These are phyloP conservation scores for Miniopterus natalensis DNA, from an alignment of 2,113 vertebrate species.

Conservation along the genomic window DNA sequence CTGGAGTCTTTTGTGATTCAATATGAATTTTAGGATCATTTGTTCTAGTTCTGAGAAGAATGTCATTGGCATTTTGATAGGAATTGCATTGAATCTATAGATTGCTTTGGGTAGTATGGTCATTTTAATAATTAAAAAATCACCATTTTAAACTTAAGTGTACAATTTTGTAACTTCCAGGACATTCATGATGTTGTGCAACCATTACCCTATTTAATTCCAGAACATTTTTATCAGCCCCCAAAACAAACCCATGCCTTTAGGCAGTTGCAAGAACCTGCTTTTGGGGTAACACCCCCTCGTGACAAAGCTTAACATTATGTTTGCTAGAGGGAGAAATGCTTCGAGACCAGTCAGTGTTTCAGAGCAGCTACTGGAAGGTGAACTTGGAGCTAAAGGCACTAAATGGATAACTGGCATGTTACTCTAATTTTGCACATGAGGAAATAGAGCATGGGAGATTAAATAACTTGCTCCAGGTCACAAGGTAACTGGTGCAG, in stretches of 20 bases:
- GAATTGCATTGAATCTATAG: background rate
- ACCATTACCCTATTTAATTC: background rate
- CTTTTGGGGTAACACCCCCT: background rate
- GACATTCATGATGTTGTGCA: background rate
- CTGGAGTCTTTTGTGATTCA: background rate
- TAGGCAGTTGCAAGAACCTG: background rate
- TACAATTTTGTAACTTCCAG: background rate
- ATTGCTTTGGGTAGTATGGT: background rate
- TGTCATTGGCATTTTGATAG: background rate
- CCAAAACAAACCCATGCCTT: background rate
- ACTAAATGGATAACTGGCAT: background rate
- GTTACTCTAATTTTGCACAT: background rate
- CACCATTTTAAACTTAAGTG: background rate
- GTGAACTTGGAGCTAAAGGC: background rate
- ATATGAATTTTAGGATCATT: background rate
- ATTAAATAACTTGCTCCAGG: background rate
- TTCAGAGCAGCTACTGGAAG: background rate
- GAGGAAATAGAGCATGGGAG: background rate
- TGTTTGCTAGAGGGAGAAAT: background rate
- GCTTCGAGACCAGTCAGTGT: fast-evolving
- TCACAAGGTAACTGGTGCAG: background rate
- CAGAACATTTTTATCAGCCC: background rate
- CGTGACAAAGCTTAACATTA: background rate
- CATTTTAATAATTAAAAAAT: background rate
- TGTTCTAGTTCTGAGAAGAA: background rate